Evolutionary conservation across 2,797 vertebrate species (phyloP).

Genomic region (Malurus leucopterus): DNA sequence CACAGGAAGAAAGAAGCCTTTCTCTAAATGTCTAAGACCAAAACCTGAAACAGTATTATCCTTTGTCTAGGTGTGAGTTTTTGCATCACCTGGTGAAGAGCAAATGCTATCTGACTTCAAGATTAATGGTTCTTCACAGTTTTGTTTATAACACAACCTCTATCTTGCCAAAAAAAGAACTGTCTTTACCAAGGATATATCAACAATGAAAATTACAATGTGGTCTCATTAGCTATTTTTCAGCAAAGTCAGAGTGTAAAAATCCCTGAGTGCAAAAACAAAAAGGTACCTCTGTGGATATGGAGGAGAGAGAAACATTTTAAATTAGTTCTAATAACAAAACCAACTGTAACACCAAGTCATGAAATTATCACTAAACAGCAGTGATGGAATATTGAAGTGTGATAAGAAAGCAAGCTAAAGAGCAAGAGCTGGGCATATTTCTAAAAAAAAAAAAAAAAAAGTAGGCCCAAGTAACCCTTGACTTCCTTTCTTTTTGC

Average conservation of each 20-base stretch:
- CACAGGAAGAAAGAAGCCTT: background rate
- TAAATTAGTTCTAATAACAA: background rate
- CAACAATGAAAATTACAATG: background rate
- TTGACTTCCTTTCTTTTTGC: background rate
- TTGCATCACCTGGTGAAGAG: background rate
- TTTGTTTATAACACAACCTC: background rate
- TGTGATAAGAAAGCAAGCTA: background rate
- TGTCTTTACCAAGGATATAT: background rate
- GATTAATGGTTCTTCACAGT: background rate
- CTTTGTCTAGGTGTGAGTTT: background rate
- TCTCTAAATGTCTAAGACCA: background rate
- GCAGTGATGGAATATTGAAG: background rate
- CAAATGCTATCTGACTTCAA: background rate
- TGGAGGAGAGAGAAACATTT: background rate
- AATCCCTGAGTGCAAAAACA: background rate
- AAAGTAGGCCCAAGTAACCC: constrained; percentile 3
- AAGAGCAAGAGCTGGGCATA: background rate
- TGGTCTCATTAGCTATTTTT: background rate
- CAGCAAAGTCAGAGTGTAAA: background rate
- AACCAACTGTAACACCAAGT: background rate
- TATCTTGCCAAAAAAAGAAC: background rate
- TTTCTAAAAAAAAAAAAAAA: background rate
- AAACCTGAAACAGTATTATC: background rate
- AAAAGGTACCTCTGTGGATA: background rate
- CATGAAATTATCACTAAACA: background rate